Evolutionary conservation across 2,888 invertebrate genomes (phyloP).

Genomic region (Drosophila maculinotata): DNA sequence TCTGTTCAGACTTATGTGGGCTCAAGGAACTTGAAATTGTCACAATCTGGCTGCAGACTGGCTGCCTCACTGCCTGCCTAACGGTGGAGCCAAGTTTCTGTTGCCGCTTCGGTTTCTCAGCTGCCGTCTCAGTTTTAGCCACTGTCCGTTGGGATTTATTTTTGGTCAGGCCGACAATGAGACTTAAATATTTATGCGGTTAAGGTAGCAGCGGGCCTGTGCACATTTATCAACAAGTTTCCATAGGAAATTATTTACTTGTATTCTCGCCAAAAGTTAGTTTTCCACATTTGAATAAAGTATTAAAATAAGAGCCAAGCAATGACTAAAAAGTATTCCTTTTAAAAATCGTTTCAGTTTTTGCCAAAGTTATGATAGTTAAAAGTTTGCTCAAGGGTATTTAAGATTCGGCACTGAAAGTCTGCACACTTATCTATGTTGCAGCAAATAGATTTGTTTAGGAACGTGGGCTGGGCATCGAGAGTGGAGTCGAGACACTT

Average conservation of each 20-base stretch:
- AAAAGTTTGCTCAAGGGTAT: constrained; percentile 20
- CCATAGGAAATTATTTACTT: not conserved
- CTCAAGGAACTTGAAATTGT: constrained; percentile 79
- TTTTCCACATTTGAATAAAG: too few relatives aligned
- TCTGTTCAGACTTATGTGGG: constrained; percentile 64
- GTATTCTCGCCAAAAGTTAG: too few relatives aligned
- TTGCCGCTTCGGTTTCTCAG: constrained; percentile 1
- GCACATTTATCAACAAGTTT: not conserved
- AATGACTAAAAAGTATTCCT: too few relatives aligned
- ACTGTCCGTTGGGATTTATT: constrained; percentile 43
- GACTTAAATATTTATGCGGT: constrained; percentile 51
- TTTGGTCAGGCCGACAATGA: constrained; percentile 55
- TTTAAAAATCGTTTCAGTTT: not conserved
- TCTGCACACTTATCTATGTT: constrained; percentile 31
- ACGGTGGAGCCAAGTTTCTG: constrained; percentile 55
- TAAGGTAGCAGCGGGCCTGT: not conserved
- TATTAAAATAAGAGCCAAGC: too few relatives aligned
- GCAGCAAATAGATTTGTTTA: constrained; percentile 27
- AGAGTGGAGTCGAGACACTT: constrained; percentile 27
- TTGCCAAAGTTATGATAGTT: not conserved
- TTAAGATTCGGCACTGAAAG: not conserved
- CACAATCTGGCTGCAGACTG: constrained; percentile 48
- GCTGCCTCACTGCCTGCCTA: constrained; percentile 43
- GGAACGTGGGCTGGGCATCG: constrained; percentile 48
- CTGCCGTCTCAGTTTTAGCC: constrained; percentile 18